Conservation (phyloP, 2,113 vertebrate genomes). For the Xenus cinereus region DNA sequence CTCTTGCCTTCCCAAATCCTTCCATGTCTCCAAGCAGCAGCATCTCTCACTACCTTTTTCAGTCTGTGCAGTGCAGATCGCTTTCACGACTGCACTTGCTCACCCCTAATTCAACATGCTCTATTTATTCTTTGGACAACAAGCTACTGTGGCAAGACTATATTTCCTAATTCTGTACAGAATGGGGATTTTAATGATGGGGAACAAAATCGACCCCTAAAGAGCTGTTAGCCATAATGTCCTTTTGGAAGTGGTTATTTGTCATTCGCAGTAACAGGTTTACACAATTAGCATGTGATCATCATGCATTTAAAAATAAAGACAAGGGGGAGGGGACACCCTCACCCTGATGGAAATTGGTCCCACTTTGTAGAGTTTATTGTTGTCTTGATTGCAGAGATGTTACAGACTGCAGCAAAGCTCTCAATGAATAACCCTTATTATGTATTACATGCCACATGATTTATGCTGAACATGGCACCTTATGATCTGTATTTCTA, state of each 20-base stretch:
- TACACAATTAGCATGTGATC: constrained; percentile 46
- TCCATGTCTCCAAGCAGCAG: background rate
- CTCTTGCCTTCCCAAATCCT: background rate
- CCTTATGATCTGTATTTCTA: constrained; percentile 56
- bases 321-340: background rate
- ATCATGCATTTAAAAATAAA: constrained; percentile 47
- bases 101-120: constrained; percentile 1
- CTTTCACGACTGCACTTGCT: background rate
- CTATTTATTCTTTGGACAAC: constrained; percentile 48
- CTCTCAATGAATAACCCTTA: constrained; percentile 4
- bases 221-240: constrained; percentile 50
- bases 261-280: constrained; percentile 58
- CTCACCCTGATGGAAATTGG: constrained; percentile 10
- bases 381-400: constrained; percentile 56
- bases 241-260: constrained; percentile 47
- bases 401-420: constrained; percentile 27
- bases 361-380: constrained; percentile 36
- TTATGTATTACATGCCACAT: constrained; percentile 34
- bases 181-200: constrained; percentile 46
- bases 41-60: background rate
- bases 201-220: constrained; percentile 56
- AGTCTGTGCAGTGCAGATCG: background rate
- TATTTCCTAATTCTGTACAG: constrained; percentile 49
- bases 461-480: constrained; percentile 59
- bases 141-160: constrained; percentile 5